These are phyloP conservation scores for Zaprionus vittiger DNA, from an alignment of 1,140 invertebrate species.

Conservation along the genomic window DNA sequence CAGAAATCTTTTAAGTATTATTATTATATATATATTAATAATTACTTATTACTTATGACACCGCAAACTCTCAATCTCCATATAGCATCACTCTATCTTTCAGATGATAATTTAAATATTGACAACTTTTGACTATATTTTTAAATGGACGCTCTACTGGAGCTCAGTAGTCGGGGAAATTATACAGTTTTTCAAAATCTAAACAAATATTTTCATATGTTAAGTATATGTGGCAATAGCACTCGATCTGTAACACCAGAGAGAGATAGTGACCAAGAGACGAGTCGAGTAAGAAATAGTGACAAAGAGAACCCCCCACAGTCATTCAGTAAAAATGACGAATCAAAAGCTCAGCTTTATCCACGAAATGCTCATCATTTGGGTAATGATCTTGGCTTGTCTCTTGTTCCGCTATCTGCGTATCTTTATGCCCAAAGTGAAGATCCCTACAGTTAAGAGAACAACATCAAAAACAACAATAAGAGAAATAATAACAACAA, in stretches of 20 bases:
- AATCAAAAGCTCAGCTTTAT: not conserved
- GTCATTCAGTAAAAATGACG: not conserved
- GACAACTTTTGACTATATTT: no score
- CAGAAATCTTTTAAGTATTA: not conserved
- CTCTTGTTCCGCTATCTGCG: conserved; percentile 16
- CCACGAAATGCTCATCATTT: conserved; percentile 11
- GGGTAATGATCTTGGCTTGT: conserved; percentile 19
- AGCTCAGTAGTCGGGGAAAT: conserved; percentile 2
- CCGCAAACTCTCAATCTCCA: not conserved
- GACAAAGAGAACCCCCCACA: no score
- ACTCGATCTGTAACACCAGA: not conserved
- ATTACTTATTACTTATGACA: no score
- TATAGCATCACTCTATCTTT: not conserved
- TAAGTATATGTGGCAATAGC: not conserved
- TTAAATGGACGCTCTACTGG: not conserved
- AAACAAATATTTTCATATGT: not conserved
- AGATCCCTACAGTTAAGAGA: not conserved
- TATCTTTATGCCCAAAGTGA: not conserved
- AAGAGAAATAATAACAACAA: not conserved
- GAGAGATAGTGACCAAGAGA: not conserved
- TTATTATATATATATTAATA: no score
- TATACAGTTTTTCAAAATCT: not conserved
- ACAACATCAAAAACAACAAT: not conserved
- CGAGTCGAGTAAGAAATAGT: not conserved
- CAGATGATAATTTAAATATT: not conserved